These are phyloP conservation scores for Drosophila bifasciata DNA, from an alignment of 1,140 invertebrate genomes.

Conservation along the genomic window DNA sequence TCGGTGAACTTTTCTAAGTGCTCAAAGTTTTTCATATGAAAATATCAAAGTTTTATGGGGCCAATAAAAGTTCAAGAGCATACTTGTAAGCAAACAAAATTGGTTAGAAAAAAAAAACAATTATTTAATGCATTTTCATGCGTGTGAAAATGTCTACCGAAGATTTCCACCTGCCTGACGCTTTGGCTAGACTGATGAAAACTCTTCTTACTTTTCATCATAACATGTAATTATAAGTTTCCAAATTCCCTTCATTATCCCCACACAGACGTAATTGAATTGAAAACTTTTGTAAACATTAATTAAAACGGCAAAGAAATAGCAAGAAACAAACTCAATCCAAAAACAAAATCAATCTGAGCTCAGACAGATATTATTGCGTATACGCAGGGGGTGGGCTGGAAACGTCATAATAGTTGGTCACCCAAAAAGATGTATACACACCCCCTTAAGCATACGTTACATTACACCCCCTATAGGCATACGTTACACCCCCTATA, in stretches of 20 bases:
- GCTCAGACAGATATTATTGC: constrained; percentile 1
- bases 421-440: constrained; percentile 1
- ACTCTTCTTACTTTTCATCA: too few species aligned
- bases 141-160: too few species aligned
- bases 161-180: too few species aligned
- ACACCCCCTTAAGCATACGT: too few species aligned
- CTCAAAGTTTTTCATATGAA: too few species aligned
- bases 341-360: constrained; percentile 1
- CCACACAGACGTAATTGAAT: constrained; percentile 20
- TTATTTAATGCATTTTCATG: too few species aligned
- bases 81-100: too few species aligned
- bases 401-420: constrained; percentile 7
- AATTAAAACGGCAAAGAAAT: constrained; percentile 13
- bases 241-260: constrained; percentile 15
- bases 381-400: constrained; percentile 20
- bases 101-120: too few species aligned
- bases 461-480: not conserved
- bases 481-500: constrained; percentile 16
- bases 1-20: too few species aligned
- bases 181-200: too few species aligned
- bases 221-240: constrained; percentile 8
- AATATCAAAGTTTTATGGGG: too few species aligned
- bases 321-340: not conserved
- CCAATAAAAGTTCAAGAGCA: too few species aligned
- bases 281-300: constrained; percentile 26